Percentiles rank a stretch among this genome's conserved stretches.
phyloP scores from a whole-genome alignment of 2,113 vertebrate species.

The Peromyscus polionotus region DNA sequence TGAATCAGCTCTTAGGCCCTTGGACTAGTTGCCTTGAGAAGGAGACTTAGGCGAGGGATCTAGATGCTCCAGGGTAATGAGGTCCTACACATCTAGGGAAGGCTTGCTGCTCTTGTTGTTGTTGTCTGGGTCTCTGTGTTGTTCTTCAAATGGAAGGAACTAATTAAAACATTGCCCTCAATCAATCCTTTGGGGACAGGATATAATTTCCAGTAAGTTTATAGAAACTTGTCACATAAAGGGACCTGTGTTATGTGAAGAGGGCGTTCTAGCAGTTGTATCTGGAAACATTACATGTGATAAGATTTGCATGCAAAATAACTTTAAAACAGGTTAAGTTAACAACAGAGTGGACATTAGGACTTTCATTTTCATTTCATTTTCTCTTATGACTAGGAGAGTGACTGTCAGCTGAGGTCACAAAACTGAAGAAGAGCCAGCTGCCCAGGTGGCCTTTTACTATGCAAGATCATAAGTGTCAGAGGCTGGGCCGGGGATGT shows the following conservation, averaged over 20 bases:
- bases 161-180: not conserved
- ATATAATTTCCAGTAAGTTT: not conserved
- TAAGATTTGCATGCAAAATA: not conserved
- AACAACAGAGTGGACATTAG: not conserved
- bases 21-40: too few relatives aligned
- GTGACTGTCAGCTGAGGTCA: not conserved
- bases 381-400: not conserved
- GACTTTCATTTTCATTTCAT: not conserved
- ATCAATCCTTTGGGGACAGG: fast-evolving
- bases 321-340: not conserved
- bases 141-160: not conserved
- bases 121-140: fast-evolving
- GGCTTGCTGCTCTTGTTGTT: not conserved
- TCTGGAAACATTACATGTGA: not conserved
- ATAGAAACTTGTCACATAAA: not conserved
- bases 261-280: not conserved
- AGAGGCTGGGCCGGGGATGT: not conserved
- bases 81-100: fast-evolving
- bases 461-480: fast-evolving
- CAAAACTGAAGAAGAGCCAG: not conserved
- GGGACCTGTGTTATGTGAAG: not conserved
- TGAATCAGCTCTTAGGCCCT: not conserved
- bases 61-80: not conserved
- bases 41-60: not conserved
- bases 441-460: too few relatives aligned